Evolutionary conservation across 2,113 vertebrate species (phyloP), one percentile per base, ranked within the genome.

Genomic region (Thunnus thynnus): DNA sequence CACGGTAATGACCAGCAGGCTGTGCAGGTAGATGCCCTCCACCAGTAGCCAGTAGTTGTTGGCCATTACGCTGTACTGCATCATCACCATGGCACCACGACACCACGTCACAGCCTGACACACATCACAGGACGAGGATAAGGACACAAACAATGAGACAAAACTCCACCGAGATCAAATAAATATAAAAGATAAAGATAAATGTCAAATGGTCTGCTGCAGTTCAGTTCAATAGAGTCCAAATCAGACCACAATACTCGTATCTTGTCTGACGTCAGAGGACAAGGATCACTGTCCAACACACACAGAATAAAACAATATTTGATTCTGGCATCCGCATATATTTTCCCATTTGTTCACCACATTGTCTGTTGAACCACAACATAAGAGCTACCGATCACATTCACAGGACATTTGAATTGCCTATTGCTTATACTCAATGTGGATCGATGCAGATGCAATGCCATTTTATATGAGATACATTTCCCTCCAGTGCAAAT

Each of bases 31-130:
- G 93, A 98, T 94, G 16, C 98, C 98, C 87, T 99, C 98, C 91
- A 99, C 97, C 94, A 99, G 93, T 72, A 99, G 92, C 98, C 98
- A 99, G 87, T 96, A 99, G 94, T 99, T 99, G 85, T 99, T 99
- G 74, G 98, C 98, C 41, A 97, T 97, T 81, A 99, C 96, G 0
- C 97, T 98, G 89, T 99, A 99, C 88, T 99, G 98, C 98, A 99
- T 99, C 96, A 99, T 96, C 89, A 98, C 96, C 86, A 99, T 95
- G 77, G 97, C 97, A 76, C 96, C 92, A 5, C 97, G 96, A 62
- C 98, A 99, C 83, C 97, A 96, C 22, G 95, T 91, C 0, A 96
- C 96, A 48, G 96, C 95, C 98, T 99, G 90, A n/a, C 55, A 27
- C 32, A 74, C 0, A 18, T 25, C 48, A 76, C 22, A 5, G 67